Evolutionary conservation across 1,140 invertebrate genomes (phyloP).

Genomic region (Papilio polyxenes): DNA sequence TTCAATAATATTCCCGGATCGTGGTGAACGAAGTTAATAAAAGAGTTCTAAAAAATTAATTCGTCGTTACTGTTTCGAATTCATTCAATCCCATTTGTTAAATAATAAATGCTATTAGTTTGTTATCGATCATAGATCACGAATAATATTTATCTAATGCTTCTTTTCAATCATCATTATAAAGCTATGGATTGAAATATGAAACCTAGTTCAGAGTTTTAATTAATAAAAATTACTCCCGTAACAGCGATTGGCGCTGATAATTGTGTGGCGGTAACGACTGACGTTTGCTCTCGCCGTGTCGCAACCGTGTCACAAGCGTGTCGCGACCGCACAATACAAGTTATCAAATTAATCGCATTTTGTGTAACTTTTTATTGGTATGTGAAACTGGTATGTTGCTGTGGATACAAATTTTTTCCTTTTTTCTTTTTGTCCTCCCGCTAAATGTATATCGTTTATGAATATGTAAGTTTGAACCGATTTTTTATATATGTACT

Average conservation of each 20-base stretch:
- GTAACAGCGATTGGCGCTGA: conserved; percentile 1
- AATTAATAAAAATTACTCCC: not conserved
- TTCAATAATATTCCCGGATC: not conserved
- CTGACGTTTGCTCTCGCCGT: conserved; percentile 36
- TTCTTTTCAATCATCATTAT: not conserved
- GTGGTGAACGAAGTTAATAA: not conserved
- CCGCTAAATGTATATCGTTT: not conserved
- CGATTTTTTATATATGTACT: too few relatives aligned
- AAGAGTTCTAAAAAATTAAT: not conserved
- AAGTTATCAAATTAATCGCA: conserved; percentile 41
- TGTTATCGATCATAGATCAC: not conserved
- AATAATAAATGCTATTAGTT: not conserved
- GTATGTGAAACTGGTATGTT: conserved; percentile 44
- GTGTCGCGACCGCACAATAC: conserved; percentile 41
- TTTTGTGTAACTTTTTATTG: conserved; percentile 45
- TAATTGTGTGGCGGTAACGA: conserved; percentile 10
- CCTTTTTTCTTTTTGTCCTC: not conserved
- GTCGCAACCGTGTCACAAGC: conserved; percentile 39
- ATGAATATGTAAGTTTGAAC: too few relatives aligned
- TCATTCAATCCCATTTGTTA: not conserved
- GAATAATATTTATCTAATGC: too few relatives aligned
- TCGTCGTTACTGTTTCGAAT: not conserved
- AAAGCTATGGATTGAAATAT: not conserved
- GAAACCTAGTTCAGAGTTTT: not conserved
- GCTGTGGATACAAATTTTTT: conserved; percentile 5